Conservation (phyloP, 2,797 vertebrate species). For the Podarcis lilfordi region DNA sequence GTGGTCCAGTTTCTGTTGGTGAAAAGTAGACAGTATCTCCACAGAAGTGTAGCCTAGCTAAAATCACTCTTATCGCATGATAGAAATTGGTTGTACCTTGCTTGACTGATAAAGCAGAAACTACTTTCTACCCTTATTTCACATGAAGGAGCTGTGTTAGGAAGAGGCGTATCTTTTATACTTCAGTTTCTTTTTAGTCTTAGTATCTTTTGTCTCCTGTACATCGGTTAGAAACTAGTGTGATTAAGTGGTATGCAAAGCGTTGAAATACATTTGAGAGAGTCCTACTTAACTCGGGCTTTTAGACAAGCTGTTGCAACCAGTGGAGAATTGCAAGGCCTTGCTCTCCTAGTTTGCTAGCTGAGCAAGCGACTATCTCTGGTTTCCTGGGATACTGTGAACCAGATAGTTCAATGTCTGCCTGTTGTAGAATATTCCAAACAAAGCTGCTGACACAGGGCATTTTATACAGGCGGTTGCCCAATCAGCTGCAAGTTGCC, state of each 20-base stretch:
- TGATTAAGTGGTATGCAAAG: no score
- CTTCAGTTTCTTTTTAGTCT: no score
- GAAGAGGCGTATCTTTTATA: not conserved
- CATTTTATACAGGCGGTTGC: slow-evolving; percentile 30
- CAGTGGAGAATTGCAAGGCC: not conserved
- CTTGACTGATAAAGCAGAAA: slow-evolving; percentile 39
- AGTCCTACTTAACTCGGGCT: not conserved
- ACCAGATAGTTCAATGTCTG: not conserved
- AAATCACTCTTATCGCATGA: not conserved
- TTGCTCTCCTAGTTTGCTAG: slow-evolving; percentile 36
- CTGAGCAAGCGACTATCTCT: slow-evolving; percentile 45
- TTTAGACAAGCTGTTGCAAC: slow-evolving; percentile 33
- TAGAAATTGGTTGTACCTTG: not conserved
- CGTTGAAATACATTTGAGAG: no score
- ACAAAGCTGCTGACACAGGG: slow-evolving; percentile 6
- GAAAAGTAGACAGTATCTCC: not conserved
- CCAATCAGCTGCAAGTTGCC: slow-evolving; percentile 16
- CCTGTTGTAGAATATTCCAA: slow-evolving; percentile 7
- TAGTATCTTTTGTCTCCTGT: no score
- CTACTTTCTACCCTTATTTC: slow-evolving; percentile 25
- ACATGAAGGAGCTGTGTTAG: not conserved
- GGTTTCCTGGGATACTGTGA: slow-evolving; percentile 58
- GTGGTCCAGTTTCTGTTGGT: not conserved
- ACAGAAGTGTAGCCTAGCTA: not conserved
- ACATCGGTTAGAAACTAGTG: no score